Evolutionary conservation across 2,113 vertebrate species (phyloP).

Genomic region (Geococcyx californianus): DNA sequence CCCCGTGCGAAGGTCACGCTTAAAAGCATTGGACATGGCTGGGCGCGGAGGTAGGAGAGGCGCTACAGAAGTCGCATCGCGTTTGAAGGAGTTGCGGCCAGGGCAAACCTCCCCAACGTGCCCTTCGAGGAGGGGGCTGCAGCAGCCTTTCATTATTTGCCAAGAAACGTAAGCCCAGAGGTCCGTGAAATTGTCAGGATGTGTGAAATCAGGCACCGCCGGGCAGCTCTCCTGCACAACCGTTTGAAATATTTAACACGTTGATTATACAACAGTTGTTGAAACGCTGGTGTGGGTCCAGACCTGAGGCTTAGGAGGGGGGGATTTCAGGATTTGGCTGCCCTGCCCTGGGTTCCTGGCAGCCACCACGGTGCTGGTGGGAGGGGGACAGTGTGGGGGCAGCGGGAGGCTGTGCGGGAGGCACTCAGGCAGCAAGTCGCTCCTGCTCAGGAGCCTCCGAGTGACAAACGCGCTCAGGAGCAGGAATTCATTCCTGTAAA

Average conservation of each 20-base stretch:
- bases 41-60: neutral
- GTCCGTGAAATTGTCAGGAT: slow-evolving; percentile 51
- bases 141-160: slow-evolving; percentile 27
- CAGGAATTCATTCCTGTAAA: slow-evolving; percentile 70
- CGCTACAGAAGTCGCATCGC: neutral
- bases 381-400: neutral
- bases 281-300: neutral
- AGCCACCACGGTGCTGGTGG: neutral
- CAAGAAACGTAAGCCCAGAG: slow-evolving; percentile 50
- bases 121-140: slow-evolving; percentile 4
- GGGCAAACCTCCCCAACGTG: neutral
- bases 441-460: slow-evolving; percentile 4
- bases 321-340: neutral
- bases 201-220: slow-evolving; percentile 42
- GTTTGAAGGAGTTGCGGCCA: neutral
- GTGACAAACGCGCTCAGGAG: slow-evolving; percentile 28
- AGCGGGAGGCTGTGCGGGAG: neutral
- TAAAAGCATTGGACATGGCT: slow-evolving; percentile 47
- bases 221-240: slow-evolving; percentile 19
- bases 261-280: neutral
- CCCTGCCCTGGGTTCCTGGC: slow-evolving; percentile 6
- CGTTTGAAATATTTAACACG: slow-evolving; percentile 39
- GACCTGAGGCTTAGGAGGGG: neutral
- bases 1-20: slow-evolving; percentile 13
- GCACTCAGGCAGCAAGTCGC: neutral